Evolutionary conservation across 2,888 invertebrate genomes (phyloP).

Genomic region (Lordiphosa fenestrarum): DNA sequence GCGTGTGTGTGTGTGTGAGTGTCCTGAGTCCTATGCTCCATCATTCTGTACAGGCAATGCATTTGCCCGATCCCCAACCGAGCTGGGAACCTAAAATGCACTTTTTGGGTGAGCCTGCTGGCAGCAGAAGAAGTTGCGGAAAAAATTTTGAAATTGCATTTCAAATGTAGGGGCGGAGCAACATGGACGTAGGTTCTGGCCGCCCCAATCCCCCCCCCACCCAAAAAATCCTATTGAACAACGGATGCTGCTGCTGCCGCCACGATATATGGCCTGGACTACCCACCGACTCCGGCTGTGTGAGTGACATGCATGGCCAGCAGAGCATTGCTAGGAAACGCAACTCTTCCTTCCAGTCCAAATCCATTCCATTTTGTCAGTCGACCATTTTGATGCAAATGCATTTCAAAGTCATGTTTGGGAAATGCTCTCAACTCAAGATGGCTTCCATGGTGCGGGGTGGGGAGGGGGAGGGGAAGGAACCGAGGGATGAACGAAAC

Average conservation of each 20-base stretch:
- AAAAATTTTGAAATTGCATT: conserved; percentile 74
- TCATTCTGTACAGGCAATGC: conserved; percentile 30
- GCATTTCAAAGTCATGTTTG: conserved; percentile 54
- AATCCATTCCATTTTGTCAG: conserved; percentile 6
- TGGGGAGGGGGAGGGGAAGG: neutral
- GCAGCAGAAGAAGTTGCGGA: conserved; percentile 57
- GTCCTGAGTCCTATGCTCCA: conserved; percentile 16
- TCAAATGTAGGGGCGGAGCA: conserved; percentile 66
- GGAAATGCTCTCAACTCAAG: conserved; percentile 28
- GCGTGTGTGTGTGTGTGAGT: conserved; percentile 8
- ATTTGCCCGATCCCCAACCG: conserved; percentile 26
- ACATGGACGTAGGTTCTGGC: conserved; percentile 14
- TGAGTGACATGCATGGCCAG: conserved; percentile 57
- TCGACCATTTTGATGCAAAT: conserved; percentile 64
- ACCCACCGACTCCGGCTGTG: conserved; percentile 16
- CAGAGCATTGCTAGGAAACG: conserved; percentile 39
- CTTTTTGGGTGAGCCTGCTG: conserved; percentile 49
- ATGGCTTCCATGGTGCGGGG: conserved; percentile 14
- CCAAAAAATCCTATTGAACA: conserved; percentile 60
- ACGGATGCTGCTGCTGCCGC: conserved; percentile 51
- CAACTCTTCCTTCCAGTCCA: conserved; percentile 5
- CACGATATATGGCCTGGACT: conserved; percentile 58
- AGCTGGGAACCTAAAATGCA: conserved; percentile 71
- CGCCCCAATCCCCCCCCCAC: neutral
- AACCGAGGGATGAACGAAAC: neutral